phyloP scores from a whole-genome alignment of 1,140 invertebrate genomes.

The Bombus superbus region DNA sequence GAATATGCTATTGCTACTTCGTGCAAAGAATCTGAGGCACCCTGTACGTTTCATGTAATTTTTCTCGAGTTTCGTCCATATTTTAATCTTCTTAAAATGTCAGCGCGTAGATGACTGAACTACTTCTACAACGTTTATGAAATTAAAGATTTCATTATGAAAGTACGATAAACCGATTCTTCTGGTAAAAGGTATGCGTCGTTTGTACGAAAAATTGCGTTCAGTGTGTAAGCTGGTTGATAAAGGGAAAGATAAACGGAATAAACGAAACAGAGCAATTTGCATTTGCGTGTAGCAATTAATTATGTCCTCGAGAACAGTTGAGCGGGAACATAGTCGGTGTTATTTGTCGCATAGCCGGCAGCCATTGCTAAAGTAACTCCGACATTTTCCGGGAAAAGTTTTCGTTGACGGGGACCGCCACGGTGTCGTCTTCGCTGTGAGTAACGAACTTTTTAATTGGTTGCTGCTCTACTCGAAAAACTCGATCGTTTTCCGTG shows the following conservation, averaged over 20 bases:
- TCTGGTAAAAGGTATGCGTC: too few relatives aligned
- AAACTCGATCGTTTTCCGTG: slow-evolving; percentile 15
- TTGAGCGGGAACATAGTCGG: neutral
- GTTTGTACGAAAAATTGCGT: too few relatives aligned
- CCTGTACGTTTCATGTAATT: neutral
- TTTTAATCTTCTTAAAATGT: too few relatives aligned
- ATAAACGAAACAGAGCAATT: slow-evolving; percentile 14
- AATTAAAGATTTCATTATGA: too few relatives aligned
- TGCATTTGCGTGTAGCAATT: slow-evolving; percentile 22
- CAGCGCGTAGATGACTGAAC: too few relatives aligned
- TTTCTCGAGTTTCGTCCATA: too few relatives aligned
- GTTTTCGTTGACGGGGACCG: neutral
- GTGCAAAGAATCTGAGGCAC: neutral
- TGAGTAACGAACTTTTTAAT: slow-evolving; percentile 46
- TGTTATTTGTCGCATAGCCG: slow-evolving; percentile 17
- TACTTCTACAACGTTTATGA: too few relatives aligned
- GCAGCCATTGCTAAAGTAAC: slow-evolving; percentile 18
- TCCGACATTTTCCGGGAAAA: slow-evolving; percentile 6
- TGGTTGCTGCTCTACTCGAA: slow-evolving; percentile 7
- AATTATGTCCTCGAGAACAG: slow-evolving; percentile 13
- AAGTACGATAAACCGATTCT: too few relatives aligned
- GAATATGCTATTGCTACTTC: neutral
- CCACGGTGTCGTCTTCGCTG: neutral
- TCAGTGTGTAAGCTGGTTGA: too few relatives aligned
- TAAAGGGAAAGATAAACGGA: neutral